Evolutionary conservation across 1,140 invertebrate species (phyloP).

Genomic region (Thaumatotibia leucotreta): DNA sequence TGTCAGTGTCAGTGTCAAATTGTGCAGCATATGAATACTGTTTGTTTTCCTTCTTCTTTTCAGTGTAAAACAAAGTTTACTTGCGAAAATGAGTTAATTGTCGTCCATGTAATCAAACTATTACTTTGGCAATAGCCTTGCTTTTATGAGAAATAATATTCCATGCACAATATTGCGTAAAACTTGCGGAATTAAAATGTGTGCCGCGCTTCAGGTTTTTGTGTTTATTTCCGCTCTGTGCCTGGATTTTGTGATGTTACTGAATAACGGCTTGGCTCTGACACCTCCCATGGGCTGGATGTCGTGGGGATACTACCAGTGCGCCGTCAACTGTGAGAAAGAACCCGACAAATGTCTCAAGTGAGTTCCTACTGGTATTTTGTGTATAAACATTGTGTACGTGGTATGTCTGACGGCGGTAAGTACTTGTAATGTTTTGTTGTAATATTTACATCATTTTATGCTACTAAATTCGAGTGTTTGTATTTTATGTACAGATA

Average conservation of each 20-base stretch:
- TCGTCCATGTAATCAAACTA: not conserved
- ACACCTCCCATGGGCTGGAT: conserved; percentile 92
- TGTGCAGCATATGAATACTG: too few relatives aligned
- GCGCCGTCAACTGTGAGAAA: conserved; percentile 80
- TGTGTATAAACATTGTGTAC: conserved; percentile 13
- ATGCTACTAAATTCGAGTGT: not conserved
- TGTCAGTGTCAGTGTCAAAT: too few relatives aligned
- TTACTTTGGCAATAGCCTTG: not conserved
- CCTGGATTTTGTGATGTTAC: conserved; percentile 34
- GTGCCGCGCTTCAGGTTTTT: not conserved
- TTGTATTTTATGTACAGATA: not conserved
- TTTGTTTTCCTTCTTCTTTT: not conserved
- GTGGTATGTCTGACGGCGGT: not conserved
- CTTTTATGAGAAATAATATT: not conserved
- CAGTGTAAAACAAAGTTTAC: not conserved
- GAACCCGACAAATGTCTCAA: conserved; percentile 83
- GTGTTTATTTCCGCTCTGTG: conserved; percentile 22
- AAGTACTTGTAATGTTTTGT: not conserved
- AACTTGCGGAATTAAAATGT: not conserved
- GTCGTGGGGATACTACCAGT: conserved; percentile 86
- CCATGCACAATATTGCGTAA: not conserved
- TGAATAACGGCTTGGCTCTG: conserved; percentile 89
- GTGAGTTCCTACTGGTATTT: conserved; percentile 41
- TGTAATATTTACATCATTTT: not conserved
- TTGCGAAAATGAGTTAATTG: not conserved